Percentiles rank a stretch among this genome's conserved stretches.
These are phyloP conservation scores for Dipodomys merriami DNA, from an alignment of 2,113 vertebrate genomes.

Conservation along the genomic window DNA sequence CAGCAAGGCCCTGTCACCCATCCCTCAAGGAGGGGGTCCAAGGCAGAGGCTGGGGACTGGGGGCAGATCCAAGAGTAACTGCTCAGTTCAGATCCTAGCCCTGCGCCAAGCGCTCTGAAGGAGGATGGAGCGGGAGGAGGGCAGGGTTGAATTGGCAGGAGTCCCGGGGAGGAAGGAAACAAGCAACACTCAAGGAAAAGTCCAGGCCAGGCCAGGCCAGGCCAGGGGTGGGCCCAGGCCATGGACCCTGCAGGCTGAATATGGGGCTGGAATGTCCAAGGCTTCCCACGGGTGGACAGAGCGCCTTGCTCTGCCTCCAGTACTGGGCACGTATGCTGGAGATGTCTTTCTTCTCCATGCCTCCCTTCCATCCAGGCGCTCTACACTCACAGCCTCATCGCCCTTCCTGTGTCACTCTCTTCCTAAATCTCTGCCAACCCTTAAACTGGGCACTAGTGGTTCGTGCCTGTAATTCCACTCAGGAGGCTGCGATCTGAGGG, in stretches of 20 bases:
- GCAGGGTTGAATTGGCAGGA: conserved; percentile 40
- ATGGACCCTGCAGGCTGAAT: neutral
- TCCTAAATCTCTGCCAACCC: neutral
- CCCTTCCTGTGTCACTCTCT: neutral
- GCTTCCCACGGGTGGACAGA: no score
- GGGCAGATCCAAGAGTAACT: neutral
- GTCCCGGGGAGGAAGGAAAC: conserved; percentile 64
- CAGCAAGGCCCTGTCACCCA: neutral
- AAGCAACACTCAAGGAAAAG: conserved; percentile 73
- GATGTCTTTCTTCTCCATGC: neutral
- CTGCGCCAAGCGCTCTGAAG: neutral
- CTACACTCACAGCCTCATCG: no score
- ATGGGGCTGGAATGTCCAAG: neutral
- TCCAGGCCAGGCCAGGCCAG: neutral
- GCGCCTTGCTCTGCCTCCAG: neutral
- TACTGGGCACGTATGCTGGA: neutral
- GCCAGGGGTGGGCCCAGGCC: conserved; percentile 54
- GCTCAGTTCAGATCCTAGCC: neutral
- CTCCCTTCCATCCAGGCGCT: no score
- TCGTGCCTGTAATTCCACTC: no score
- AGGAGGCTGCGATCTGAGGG: no score
- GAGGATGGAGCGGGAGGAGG: neutral
- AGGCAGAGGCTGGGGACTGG: neutral
- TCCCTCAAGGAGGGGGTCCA: neutral
- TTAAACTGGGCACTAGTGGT: no score